Conservation (phyloP, 2,113 vertebrate species). For the Scomber japonicus region DNA sequence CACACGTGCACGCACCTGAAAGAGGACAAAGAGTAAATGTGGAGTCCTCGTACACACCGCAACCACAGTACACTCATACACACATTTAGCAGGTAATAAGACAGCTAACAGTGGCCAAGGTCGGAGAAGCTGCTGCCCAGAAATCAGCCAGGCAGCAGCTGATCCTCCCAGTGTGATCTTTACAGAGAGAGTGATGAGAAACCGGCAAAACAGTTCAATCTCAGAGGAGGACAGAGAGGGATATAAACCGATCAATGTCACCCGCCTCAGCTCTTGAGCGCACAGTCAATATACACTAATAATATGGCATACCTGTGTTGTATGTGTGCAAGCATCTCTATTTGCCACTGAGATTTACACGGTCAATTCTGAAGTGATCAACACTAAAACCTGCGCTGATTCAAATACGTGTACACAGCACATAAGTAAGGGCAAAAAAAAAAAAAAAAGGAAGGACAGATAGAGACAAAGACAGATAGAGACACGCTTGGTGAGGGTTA, state of each 20-base stretch:
- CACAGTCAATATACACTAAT: constrained; percentile 42
- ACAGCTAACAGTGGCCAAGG: constrained; percentile 49
- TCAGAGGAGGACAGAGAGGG: constrained; percentile 20
- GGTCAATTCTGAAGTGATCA: neutral
- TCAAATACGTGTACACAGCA: neutral
- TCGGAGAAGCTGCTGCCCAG: constrained; percentile 39
- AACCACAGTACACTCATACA: constrained; percentile 7
- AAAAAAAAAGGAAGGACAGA: neutral
- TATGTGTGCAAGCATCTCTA: neutral
- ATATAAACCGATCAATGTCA: constrained; percentile 60
- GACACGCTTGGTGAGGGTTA: too few species aligned
- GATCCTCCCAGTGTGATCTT: constrained; percentile 55
- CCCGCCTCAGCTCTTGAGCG: constrained; percentile 34
- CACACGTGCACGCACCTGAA: neutral
- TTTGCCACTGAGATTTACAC: neutral
- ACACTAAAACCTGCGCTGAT: neutral
- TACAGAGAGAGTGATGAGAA: constrained; percentile 40
- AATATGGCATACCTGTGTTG: constrained; percentile 25
- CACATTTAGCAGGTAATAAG: constrained; percentile 50
- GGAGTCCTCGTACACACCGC: neutral
- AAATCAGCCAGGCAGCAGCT: constrained; percentile 53
- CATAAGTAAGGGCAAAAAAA: neutral
- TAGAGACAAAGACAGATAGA: neutral
- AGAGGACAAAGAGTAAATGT: constrained; percentile 40
- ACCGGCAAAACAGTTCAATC: constrained; percentile 46